Evolutionary conservation across 1,140 invertebrate species (phyloP).

Genomic region (Lineus longissimus): DNA sequence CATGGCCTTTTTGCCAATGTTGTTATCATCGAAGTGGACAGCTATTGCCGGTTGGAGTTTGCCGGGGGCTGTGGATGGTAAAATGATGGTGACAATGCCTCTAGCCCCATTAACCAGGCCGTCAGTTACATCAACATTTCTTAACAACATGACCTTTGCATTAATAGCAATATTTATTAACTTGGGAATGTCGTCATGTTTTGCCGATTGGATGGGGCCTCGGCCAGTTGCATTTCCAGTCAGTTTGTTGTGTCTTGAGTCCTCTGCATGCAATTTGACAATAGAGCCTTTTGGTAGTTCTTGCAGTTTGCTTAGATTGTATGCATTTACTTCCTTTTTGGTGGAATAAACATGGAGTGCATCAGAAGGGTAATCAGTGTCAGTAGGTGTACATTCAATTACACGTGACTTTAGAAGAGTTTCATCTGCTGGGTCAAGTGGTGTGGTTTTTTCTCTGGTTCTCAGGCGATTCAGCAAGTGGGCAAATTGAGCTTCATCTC

Average conservation of each 20-base stretch:
- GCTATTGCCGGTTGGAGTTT: neutral
- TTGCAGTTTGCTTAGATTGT: constrained; percentile 8
- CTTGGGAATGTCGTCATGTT: neutral
- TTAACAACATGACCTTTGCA: constrained; percentile 18
- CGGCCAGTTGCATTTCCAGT: too few relatives aligned
- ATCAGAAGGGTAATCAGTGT: constrained; percentile 1
- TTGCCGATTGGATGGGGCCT: neutral
- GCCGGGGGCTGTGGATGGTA: neutral
- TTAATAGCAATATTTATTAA: constrained; percentile 1
- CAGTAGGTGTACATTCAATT: neutral
- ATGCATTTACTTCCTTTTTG: constrained; percentile 11
- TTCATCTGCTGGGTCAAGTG: neutral
- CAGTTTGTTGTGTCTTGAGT: neutral
- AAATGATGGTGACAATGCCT: neutral
- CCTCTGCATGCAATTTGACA: constrained; percentile 9
- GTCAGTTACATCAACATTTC: constrained; percentile 13
- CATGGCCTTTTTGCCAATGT: neutral
- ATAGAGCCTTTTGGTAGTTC: neutral
- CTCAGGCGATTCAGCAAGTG: constrained; percentile 14
- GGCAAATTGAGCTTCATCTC: constrained; percentile 16
- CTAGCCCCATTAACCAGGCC: constrained; percentile 16
- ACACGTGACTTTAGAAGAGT: too few relatives aligned
- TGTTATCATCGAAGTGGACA: constrained; percentile 14
- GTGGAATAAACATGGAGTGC: too few relatives aligned
- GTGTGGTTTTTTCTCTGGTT: neutral